Percentiles rank a stretch among this genome's conserved stretches.
phyloP scores from a whole-genome alignment of 2,888 invertebrate genomes.

The Nudaria mundana region DNA sequence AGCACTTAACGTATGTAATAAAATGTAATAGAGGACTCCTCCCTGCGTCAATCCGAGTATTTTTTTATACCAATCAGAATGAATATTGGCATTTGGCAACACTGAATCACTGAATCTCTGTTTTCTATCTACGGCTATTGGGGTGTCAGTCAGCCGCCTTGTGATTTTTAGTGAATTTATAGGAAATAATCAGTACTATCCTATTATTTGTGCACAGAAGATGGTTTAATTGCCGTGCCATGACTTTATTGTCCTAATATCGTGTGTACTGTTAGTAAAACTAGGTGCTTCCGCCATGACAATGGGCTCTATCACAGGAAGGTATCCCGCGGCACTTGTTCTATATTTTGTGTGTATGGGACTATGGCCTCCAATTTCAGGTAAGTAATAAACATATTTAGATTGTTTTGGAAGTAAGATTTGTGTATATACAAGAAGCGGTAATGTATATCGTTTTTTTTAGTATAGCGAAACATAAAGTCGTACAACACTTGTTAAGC shows the following conservation, averaged over 20 bases:
- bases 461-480: no score
- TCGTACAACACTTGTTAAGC: no score
- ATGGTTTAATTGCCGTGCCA: constrained; percentile 64
- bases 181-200: constrained; percentile 62
- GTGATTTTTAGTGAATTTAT: constrained; percentile 64
- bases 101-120: no score
- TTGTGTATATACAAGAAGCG: no score
- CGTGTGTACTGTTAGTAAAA: constrained; percentile 59
- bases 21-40: no score
- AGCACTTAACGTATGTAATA: no score
- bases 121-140: no score
- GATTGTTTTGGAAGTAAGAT: constrained; percentile 18
- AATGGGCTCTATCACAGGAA: constrained; percentile 66
- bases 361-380: constrained; percentile 63
- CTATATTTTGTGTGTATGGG: constrained; percentile 71
- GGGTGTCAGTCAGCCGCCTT: constrained; percentile 78
- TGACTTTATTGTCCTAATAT: constrained; percentile 54
- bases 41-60: no score
- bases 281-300: constrained; percentile 74
- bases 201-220: constrained; percentile 54
- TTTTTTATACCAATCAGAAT: no score
- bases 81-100: no score
- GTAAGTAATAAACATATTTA: constrained; percentile 51
- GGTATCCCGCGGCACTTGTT: constrained; percentile 63
- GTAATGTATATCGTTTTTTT: no score